phyloP scores from a whole-genome alignment of 2,888 invertebrate genomes.

The Podotricha telesiphe region DNA sequence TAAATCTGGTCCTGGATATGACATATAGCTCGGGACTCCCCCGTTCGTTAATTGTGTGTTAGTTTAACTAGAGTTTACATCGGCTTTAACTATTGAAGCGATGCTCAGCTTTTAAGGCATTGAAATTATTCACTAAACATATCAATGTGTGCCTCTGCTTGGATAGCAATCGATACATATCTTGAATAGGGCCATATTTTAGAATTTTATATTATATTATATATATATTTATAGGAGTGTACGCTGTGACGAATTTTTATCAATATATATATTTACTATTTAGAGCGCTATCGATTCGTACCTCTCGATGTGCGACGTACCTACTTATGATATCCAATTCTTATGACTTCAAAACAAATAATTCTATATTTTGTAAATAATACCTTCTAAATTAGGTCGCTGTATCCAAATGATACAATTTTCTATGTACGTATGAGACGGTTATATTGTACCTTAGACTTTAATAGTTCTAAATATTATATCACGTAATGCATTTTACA shows the following conservation, averaged over 20 bases:
- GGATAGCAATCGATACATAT: constrained; percentile 78
- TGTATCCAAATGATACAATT: constrained; percentile 62
- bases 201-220: constrained; percentile 78
- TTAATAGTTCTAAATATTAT: constrained; percentile 31
- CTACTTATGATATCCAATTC: constrained; percentile 81
- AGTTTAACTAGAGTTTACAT: constrained; percentile 48
- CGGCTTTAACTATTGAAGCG: constrained; percentile 76
- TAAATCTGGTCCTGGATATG: constrained; percentile 5
- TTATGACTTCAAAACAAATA: constrained; percentile 79
- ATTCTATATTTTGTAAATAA: constrained; percentile 77
- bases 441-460: constrained; percentile 37
- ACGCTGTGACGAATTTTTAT: constrained; percentile 76
- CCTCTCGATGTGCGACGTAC: constrained; percentile 62
- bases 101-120: constrained; percentile 50
- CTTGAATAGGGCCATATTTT: constrained; percentile 75
- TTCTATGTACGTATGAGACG: constrained; percentile 56
- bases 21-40: background rate
- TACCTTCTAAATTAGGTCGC: constrained; percentile 68
- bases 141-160: constrained; percentile 83
- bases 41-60: constrained; percentile 42
- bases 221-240: constrained; percentile 59
- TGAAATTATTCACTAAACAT: constrained; percentile 69
- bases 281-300: constrained; percentile 76
- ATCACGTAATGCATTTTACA: constrained; percentile 31
- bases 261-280: constrained; percentile 70